Base-by-base conservation (phyloP, 2,888 invertebrate species). In the Ectropis crepuscularia region DNA sequence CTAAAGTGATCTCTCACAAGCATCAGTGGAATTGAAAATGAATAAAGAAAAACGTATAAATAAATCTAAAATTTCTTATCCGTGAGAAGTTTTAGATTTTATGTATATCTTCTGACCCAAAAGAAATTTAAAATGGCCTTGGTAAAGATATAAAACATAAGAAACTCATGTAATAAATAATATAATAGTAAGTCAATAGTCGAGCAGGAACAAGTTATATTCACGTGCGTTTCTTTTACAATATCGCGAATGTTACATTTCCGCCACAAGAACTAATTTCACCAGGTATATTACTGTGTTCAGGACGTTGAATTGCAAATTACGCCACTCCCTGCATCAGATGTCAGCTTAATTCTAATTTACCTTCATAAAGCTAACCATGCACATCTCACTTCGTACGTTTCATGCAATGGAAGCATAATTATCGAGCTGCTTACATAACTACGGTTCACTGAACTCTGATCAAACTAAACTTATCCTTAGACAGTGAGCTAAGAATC, bases 381-480 rank as follows among this genome's bases (percentile, higher is more conserved):
- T 54, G 46, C 43, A 48, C 48, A 45, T 58, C 12, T 58, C 12
- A 45, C 54, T 61, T n/a, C 11, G 37, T 43, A 41, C n/a, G 37
- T 54, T 62, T 37, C 58, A 59, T 59, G 55, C n/a, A 48, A 54
- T 59, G 59, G 46, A 55, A 45, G 43, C 58, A 59, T 65, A 64
- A 68, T 65, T 66, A 63, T 63, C 50, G 54, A 60, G 16, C 60
- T 47, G 47, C 67, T 65, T 68, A 65, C 61, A 61, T 60, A 65
- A 63, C 50, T 67, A 45, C 48, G 67, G 86, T 82, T 78, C 86
- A 81, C 55, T 81, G 85, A 86, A 83, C 86, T 79, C 73, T 75
- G 70, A 72, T 77, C 76, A 65, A 74, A 75, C 70, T 54, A 46
- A 55, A 55, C 39, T 80, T 77, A 77, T 79, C 74, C 80, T 77